Evolutionary conservation across 2,797 vertebrate species (phyloP).

Genomic region (Dallia pectoralis): DNA sequence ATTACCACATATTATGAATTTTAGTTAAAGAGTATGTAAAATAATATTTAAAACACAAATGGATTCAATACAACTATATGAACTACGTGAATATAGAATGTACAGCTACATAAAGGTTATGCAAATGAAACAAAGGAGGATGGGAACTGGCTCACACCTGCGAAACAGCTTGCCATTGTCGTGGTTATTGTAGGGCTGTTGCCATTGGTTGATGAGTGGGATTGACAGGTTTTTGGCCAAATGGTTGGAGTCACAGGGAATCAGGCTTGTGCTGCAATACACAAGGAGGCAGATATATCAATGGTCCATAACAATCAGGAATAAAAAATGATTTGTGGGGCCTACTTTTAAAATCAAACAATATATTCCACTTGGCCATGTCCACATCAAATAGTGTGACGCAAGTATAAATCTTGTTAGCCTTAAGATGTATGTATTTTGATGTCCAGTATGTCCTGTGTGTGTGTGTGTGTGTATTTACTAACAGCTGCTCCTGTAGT

Average conservation of each 20-base stretch:
- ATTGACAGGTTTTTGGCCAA: constrained; percentile 88
- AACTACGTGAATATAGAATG: not conserved
- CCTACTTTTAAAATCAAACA: no score
- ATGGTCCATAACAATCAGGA: no score
- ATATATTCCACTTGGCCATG: no score
- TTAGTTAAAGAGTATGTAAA: not conserved
- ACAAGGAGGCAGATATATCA: constrained; percentile 19
- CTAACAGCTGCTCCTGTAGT: constrained; percentile 88
- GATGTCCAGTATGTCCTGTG: no score
- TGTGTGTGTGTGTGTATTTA: not conserved
- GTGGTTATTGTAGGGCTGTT: constrained; percentile 83
- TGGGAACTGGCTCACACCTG: constrained; percentile 71
- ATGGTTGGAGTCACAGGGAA: constrained; percentile 87
- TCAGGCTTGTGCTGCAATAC: constrained; percentile 86
- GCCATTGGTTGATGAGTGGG: constrained; percentile 92
- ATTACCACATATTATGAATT: not conserved
- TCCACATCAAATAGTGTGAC: no score
- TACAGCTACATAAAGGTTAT: not conserved
- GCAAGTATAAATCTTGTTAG: no score
- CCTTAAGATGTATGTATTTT: no score
- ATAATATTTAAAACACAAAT: not conserved
- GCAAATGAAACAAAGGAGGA: not conserved
- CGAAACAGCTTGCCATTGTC: constrained; percentile 84
- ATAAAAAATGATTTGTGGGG: no score
- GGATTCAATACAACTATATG: not conserved